These are phyloP conservation scores for Tillus elongatus DNA, from an alignment of 2,888 invertebrate genomes.

Conservation along the genomic window DNA sequence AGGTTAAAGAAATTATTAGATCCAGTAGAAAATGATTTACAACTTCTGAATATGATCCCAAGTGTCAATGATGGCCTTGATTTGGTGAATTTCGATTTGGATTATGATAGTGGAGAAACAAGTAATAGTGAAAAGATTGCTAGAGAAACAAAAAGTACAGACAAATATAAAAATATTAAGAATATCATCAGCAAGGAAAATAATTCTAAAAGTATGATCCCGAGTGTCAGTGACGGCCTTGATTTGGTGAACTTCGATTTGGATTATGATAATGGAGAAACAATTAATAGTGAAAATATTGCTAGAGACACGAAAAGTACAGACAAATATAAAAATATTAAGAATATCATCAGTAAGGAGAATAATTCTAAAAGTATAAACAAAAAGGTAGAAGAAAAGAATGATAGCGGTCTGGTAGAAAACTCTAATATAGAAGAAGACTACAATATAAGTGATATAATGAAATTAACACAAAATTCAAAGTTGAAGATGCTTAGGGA, in stretches of 20 bases:
- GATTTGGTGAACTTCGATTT: slow-evolving; percentile 25
- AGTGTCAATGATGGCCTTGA: slow-evolving; percentile 29
- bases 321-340: too few relatives aligned
- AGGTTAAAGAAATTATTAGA: too few relatives aligned
- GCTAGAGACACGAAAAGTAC: neutral
- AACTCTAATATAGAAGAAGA: neutral
- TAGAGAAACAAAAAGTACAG: too few relatives aligned
- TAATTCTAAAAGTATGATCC: slow-evolving; percentile 26
- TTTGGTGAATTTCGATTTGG: slow-evolving; percentile 30
- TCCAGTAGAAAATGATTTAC: slow-evolving; percentile 21
- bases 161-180: too few relatives aligned
- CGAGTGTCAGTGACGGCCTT: slow-evolving; percentile 29
- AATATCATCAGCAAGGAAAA: too few relatives aligned
- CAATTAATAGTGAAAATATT: neutral
- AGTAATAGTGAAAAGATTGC: neutral
- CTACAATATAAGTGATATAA: too few relatives aligned
- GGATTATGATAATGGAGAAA: neutral
- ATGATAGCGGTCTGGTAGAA: neutral
- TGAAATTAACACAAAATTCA: neutral
- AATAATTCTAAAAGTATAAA: too few relatives aligned
- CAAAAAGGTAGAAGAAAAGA: neutral
- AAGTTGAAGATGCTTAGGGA: slow-evolving; percentile 1
- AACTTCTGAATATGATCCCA: slow-evolving; percentile 25
- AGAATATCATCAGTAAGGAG: slow-evolving; percentile 1
- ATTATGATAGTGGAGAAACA: neutral